Evolutionary conservation across 64 coral and sea anemone genomes (phyloP), one percentile per base, ranked within the genome.

Genomic region (Orbicella faveolata): DNA sequence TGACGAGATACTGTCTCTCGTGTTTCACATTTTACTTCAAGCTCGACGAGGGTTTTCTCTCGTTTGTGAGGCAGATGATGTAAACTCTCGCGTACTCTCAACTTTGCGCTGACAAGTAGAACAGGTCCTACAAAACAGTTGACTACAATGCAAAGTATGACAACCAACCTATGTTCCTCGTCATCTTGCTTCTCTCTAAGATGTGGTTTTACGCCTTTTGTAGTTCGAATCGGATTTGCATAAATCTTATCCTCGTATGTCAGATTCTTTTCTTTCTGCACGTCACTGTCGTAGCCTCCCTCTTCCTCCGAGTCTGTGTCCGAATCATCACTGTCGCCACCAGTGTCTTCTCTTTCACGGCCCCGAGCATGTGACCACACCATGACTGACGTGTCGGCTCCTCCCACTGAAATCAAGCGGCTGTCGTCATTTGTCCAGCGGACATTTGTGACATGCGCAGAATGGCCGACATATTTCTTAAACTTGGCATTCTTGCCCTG

Each of bases 231-330:
- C 14, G 96, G 96, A 78, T 98, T 95, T 0, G 96, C 90, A 55
- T 98, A 98, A 80, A 98, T 98, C 87, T 98, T 98, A 76, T 98
- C 96, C 52, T 91, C 93, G 53, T 98, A 98, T n/a, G 92, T 95
- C 16, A 90, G 87, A 59, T 93, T 98, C 33, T 98, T 98, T 37
- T 98, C 96, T 35, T 73, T 77, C 37, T 98, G 87, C 23, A 98
- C 96, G 52, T 98, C 96, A 41, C 96, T 98, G 66, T 98, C 96
- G 64, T 95, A 98, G 3, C 96, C 96, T 18, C 96, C 96, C 74
- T 98, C 96, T 55, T 98, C 96, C 53, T 98, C 96, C 1, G 93
- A 95, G 48, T 98, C 96, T 34, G 96, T 98, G 78, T 98, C 96
- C 6, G 96, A 98, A 20, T 95, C 94, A 89, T 98, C 96, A 61